Conservation (phyloP, 2,888 invertebrate species). For the Pseudeuparius sepicola region DNA sequence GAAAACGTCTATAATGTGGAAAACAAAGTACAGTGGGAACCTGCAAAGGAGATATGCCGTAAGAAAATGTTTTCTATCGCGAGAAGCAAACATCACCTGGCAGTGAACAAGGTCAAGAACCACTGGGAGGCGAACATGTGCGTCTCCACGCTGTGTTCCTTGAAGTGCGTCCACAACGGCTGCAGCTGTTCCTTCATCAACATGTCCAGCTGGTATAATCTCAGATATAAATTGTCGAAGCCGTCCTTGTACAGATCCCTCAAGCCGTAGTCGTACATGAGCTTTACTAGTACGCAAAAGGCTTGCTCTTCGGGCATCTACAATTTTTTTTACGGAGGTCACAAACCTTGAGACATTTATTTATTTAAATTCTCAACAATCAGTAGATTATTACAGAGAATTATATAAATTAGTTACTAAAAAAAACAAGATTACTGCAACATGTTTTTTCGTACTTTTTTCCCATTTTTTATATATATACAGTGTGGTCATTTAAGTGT, state of each 20-base stretch:
- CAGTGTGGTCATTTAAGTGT: too few species aligned
- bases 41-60: too few species aligned
- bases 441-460: too few species aligned
- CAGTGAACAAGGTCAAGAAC: slow-evolving; percentile 99
- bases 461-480: too few species aligned
- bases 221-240: slow-evolving; percentile 90
- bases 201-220: slow-evolving; percentile 89
- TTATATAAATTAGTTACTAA: too few species aligned
- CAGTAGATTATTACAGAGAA: too few species aligned
- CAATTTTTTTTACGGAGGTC: too few species aligned
- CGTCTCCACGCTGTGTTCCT: slow-evolving; percentile 76
- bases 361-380: too few species aligned
- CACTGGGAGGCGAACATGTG: slow-evolving; percentile 99
- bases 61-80: too few species aligned
- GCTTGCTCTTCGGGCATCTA: slow-evolving; percentile 99
- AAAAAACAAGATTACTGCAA: too few species aligned
- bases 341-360: too few species aligned
- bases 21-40: slow-evolving; percentile 93
- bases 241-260: slow-evolving; percentile 94
- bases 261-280: slow-evolving; percentile 95
- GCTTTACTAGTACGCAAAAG: slow-evolving; percentile 88
- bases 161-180: slow-evolving; percentile 73
- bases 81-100: too few species aligned
- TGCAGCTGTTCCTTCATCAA: slow-evolving; percentile 85
- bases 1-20: slow-evolving; percentile 95